These are phyloP conservation scores for Copidosoma floridanum DNA, from an alignment of 1,140 invertebrate species.

Conservation along the genomic window DNA sequence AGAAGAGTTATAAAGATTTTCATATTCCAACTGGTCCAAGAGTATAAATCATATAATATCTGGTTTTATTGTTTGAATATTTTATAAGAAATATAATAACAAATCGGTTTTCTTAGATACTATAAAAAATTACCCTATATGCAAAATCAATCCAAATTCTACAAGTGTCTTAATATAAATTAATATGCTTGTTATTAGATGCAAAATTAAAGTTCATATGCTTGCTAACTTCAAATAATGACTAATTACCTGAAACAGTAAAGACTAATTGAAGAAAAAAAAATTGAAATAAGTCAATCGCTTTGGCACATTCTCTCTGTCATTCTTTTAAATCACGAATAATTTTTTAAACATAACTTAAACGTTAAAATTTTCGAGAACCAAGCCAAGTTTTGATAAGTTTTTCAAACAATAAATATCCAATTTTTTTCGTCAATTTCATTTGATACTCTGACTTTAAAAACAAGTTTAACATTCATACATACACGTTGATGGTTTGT, in stretches of 20 bases:
- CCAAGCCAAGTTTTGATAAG: neutral
- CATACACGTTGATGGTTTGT: neutral
- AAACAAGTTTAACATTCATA: neutral
- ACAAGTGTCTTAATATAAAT: conserved; percentile 12
- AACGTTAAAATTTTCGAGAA: conserved; percentile 12
- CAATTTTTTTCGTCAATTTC: neutral
- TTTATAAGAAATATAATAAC: conserved; percentile 5
- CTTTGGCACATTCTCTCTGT: conserved; percentile 25
- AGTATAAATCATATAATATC: conserved; percentile 9
- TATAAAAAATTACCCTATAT: conserved; percentile 12
- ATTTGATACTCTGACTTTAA: neutral
- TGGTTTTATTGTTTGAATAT: neutral
- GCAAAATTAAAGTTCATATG: conserved; percentile 5
- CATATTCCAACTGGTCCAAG: neutral
- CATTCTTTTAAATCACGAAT: conserved; percentile 12
- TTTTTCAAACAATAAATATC: neutral
- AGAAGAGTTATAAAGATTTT: neutral
- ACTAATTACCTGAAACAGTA: conserved; percentile 5
- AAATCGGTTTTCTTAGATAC: neutral
- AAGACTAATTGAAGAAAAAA: conserved; percentile 10
- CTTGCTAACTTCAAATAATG: neutral
- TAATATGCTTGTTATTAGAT: conserved; percentile 9
- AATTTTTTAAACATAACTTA: conserved; percentile 7
- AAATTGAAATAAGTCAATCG: conserved; percentile 18
- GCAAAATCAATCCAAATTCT: conserved; percentile 12